Base-by-base conservation (phyloP, 2,888 invertebrate species). In the Scelioninae gen. 1 region DNA sequence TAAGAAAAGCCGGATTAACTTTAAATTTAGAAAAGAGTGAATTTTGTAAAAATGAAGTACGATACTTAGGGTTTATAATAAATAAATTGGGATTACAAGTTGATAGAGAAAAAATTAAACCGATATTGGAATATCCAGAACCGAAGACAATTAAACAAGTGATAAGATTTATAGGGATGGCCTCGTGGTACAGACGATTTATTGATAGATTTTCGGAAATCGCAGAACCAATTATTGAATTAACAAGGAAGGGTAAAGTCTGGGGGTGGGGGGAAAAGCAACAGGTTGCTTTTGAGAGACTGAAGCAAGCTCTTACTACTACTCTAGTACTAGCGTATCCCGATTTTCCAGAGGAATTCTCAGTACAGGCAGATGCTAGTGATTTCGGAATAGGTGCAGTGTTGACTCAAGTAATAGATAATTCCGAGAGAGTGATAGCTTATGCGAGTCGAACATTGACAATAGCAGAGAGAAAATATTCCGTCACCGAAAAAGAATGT, bases 181-280 rank as follows among this genome's bases (percentile, higher is more conserved):
- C 34, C 0, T 62, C 29, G 1, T 90, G 88, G 87, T 90, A 90
- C 53, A 78, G 87, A 0, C 80, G 87, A 0, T 89, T 88, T 60
- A 81, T 89, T 0, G 74, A 74, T 0, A 65, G 87, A 31, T 87
- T 86, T 49, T 71, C 86, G 0, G 47, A 47, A 65, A 78, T 0
- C 4, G 69, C 65, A 5, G 76, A 76, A 1, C 65, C 69, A 3
- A 10, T 83, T 8, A 76, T 63, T 43, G 53, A 43, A n/a, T 23
- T 83, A 10, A 74, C 79, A 0, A 49, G 75, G 3, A 78, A 78
- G 9, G 80, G 69, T 23, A 60, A 49, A 0, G n/a, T 31, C 0
- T 83, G 79, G 71, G 5, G 7, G 1, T 80, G 79, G 75, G 65
- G 55, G 3, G 65, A 65, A 0, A 63, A 79, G 16, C 62, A 68